These are phyloP conservation scores for Euphydryas editha DNA, from an alignment of 2,888 invertebrate genomes.

Conservation along the genomic window DNA sequence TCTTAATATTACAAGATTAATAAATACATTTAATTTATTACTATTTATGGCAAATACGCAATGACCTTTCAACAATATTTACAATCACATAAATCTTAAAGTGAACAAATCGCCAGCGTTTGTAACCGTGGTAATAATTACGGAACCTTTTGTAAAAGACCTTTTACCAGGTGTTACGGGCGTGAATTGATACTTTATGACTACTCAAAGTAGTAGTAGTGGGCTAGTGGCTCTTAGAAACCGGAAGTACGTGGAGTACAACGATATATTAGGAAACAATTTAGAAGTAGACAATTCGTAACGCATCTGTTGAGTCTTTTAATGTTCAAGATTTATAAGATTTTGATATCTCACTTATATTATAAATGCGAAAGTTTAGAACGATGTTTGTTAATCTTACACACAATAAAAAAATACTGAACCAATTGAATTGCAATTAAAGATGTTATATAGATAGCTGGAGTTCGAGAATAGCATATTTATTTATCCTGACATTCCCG, in stretches of 20 bases:
- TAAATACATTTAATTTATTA: no score
- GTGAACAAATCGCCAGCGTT: constrained; percentile 20
- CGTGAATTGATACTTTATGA: constrained; percentile 41
- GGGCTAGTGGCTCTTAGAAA: constrained; percentile 38
- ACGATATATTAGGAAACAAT: constrained; percentile 28
- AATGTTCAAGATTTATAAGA: background rate
- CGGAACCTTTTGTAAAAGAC: constrained; percentile 15
- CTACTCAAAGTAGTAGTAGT: constrained; percentile 33
- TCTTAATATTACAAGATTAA: no score
- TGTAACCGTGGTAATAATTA: constrained; percentile 34
- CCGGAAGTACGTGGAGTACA: constrained; percentile 40
- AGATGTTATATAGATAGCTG: no score
- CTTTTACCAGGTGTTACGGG: constrained; percentile 43
- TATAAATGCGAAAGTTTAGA: no score
- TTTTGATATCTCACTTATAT: no score
- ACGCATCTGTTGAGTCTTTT: constrained; percentile 33
- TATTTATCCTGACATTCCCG: no score
- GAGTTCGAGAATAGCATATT: no score
- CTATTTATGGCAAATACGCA: no score
- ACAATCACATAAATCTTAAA: constrained; percentile 23
- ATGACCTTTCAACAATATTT: constrained; percentile 1
- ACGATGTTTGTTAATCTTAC: no score
- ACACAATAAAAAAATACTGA: no score
- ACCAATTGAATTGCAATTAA: no score
- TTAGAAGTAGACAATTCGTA: constrained; percentile 16